phyloP scores from a whole-genome alignment of 2,113 vertebrate species.

The Pyxicephalus adspersus region DNA sequence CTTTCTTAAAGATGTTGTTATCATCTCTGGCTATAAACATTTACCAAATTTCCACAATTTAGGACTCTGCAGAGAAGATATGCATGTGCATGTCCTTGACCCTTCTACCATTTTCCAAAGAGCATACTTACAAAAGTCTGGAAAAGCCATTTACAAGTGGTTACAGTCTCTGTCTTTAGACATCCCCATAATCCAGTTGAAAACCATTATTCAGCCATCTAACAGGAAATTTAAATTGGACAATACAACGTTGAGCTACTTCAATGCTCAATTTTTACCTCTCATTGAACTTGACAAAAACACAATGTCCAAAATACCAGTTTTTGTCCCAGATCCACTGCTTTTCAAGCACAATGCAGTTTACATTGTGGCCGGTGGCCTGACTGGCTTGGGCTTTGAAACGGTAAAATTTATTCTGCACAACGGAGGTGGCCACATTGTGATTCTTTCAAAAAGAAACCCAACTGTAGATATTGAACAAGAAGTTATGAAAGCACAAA shows the following conservation, averaged over 20 bases:
- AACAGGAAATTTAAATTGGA: not conserved
- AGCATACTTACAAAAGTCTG: conserved; percentile 51
- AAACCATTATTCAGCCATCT: conserved; percentile 56
- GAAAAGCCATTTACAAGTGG: conserved; percentile 73
- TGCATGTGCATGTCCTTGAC: conserved; percentile 69
- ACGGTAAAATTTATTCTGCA: conserved; percentile 81
- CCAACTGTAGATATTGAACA: conserved; percentile 67
- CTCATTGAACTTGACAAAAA: conserved; percentile 65
- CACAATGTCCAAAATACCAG: conserved; percentile 66
- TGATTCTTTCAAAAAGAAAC: conserved; percentile 73
- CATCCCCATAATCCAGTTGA: conserved; percentile 29
- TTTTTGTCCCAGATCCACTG: conserved; percentile 60
- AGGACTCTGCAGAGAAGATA: conserved; percentile 63
- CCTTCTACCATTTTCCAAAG: conserved; percentile 73
- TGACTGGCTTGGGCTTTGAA: conserved; percentile 85
- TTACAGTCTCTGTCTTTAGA: conserved; percentile 69
- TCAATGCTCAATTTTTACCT: conserved; percentile 63
- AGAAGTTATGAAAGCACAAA: conserved; percentile 71
- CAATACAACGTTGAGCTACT: conserved; percentile 69
- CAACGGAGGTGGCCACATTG: conserved; percentile 76
- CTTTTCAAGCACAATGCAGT: conserved; percentile 74
- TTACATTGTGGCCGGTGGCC: conserved; percentile 80
- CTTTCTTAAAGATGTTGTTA: conserved; percentile 69
- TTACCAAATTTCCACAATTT: conserved; percentile 52
- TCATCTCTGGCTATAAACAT: conserved; percentile 68